Evolutionary conservation across 1,140 invertebrate species (phyloP).

Genomic region (Lysiphlebus fabarum): DNA sequence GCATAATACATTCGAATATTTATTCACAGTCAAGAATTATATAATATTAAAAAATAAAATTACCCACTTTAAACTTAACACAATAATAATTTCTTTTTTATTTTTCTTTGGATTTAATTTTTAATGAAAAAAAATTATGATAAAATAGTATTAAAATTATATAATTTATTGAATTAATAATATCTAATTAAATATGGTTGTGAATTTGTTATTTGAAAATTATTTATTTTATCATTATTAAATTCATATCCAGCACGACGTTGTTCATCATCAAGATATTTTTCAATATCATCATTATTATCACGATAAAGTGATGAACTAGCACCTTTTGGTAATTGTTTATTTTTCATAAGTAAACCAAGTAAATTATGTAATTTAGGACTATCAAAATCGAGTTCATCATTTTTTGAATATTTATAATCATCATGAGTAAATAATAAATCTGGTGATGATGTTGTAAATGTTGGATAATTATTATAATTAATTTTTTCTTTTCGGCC

Average conservation of each 20-base stretch:
- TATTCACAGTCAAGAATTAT: too few species aligned
- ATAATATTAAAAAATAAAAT: not conserved
- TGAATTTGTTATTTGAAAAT: conserved; percentile 12
- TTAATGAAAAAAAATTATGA: too few species aligned
- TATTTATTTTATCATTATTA: conserved; percentile 31
- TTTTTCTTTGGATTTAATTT: too few species aligned
- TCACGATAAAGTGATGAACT: conserved; percentile 30
- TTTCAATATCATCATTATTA: conserved; percentile 25
- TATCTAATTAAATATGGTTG: not conserved
- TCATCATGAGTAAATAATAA: conserved; percentile 19
- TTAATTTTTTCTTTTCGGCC: conserved; percentile 12
- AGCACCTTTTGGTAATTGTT: conserved; percentile 38
- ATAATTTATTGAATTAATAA: not conserved
- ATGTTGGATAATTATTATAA: conserved; percentile 33
- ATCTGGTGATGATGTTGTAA: conserved; percentile 33
- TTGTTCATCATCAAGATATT: conserved; percentile 22
- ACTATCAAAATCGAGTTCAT: conserved; percentile 40
- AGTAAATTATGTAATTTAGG: conserved; percentile 47
- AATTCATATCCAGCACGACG: conserved; percentile 25
- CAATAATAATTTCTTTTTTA: not conserved
- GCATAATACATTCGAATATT: too few species aligned
- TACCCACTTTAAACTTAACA: not conserved
- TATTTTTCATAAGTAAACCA: conserved; percentile 51
- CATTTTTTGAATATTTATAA: conserved; percentile 22
- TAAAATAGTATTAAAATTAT: not conserved